These are phyloP conservation scores for Reticulitermes speratus DNA, from an alignment of 1,140 invertebrate genomes.

Conservation along the genomic window DNA sequence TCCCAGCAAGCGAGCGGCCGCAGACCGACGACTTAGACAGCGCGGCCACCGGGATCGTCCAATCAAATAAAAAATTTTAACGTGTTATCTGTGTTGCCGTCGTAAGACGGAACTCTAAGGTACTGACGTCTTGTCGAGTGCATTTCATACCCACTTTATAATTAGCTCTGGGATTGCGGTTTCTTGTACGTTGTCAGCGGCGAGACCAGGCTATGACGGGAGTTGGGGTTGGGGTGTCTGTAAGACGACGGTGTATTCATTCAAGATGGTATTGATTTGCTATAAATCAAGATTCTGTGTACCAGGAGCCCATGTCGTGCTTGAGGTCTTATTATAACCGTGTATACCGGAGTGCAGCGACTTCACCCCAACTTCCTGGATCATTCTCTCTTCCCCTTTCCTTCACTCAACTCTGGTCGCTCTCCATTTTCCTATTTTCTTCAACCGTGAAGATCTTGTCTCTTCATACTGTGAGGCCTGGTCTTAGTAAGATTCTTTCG, in stretches of 20 bases:
- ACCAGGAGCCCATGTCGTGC: neutral
- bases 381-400: neutral
- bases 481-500: neutral
- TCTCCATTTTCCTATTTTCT: neutral
- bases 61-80: no score
- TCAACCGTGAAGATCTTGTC: neutral
- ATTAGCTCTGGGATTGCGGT: slow-evolving; percentile 31
- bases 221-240: neutral
- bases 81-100: no score
- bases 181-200: slow-evolving; percentile 31
- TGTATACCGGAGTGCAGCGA: neutral
- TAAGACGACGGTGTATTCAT: neutral
- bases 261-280: slow-evolving; percentile 31
- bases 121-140: neutral
- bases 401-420: neutral
- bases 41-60: no score
- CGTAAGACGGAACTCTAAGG: no score
- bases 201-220: neutral
- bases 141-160: slow-evolving; percentile 27
- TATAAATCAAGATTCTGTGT: slow-evolving; percentile 30
- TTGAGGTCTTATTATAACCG: neutral
- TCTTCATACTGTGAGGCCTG: neutral
- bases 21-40: no score
- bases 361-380: neutral
- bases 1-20: no score